Base-by-base conservation (phyloP, 2,113 vertebrate species). In the Oxyura jamaicensis region DNA sequence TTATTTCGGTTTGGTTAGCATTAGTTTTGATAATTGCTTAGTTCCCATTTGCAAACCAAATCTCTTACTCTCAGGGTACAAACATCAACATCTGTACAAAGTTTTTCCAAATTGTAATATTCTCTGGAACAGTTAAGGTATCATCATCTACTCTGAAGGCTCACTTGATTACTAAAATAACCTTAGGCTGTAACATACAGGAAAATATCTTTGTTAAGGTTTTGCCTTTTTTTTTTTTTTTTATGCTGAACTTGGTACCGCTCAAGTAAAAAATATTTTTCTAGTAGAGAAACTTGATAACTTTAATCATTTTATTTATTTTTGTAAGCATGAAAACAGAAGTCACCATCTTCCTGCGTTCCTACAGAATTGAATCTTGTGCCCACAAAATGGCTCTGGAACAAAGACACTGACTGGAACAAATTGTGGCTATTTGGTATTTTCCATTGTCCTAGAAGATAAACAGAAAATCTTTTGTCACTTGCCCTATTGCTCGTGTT, bases 381-480 rank as follows among this genome's bases (percentile, higher is more conserved):
- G 68, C 85, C 93, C 73, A 96, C 1, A 0, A 90, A 91, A 95
- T 28, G 25, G 62, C 73, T 86, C 68, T 72, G 48, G 53, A 96
- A 95, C 39, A 94, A 94, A 95, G 83, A 79, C 77, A 82, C 33
- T 73, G 39, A 95, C 65, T 89, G 73, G 77, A 88, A 91, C 48
- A 52, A 95, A 92, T 20, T 87, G 73, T 52, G 83, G 86, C 77
- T 92, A 44, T 81, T 91, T 78, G 56, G 65, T 52, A 88, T 84
- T 94, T 94, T 90, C 83, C 86, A 95, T 81, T 93, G 83, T 95
- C 86, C 46, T 68, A 92, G 59, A 93, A 87, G 69, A 93, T 79
- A 91, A 96, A 96, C 86, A 95, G 26, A 66, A 94, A 94, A 77
- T 75, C 86, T 62, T 94, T 74, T 96, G 90, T 80, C 68, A 77